These are phyloP conservation scores for Virgularia gustaviana DNA, from an alignment of 92 coral and sea anemone genomes.

Conservation along the genomic window DNA sequence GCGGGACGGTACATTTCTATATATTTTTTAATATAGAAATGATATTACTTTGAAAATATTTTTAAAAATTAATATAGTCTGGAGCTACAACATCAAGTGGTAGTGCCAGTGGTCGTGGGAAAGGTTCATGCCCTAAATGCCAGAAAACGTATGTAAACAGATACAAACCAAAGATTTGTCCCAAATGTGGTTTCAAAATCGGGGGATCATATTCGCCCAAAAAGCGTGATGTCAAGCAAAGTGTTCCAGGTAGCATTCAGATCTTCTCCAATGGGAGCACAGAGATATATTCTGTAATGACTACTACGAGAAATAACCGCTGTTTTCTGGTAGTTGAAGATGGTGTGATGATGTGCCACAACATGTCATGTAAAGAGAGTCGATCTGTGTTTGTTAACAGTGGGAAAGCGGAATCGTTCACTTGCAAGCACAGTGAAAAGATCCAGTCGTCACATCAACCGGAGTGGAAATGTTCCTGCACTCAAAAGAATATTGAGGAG, in stretches of 20 bases:
- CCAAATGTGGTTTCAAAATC: background rate
- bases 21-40: too few relatives aligned
- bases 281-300: constrained; percentile 1
- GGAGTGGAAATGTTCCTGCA: too few relatives aligned
- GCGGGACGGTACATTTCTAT: too few relatives aligned
- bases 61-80: too few relatives aligned
- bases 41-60: too few relatives aligned
- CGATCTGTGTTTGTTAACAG: too few relatives aligned
- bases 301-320: constrained; percentile 14
- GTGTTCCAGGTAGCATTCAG: background rate
- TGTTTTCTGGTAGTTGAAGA: constrained; percentile 13
- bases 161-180: background rate
- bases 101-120: constrained; percentile 4
- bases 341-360: constrained; percentile 1
- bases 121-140: background rate
- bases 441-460: too few relatives aligned
- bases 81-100: constrained; percentile 9
- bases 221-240: background rate
- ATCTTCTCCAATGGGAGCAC: background rate
- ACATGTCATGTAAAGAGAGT: background rate
- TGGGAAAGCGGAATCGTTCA: too few relatives aligned
- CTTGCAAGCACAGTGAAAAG: too few relatives aligned
- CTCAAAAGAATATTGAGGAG: too few relatives aligned
- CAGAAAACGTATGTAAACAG: background rate
- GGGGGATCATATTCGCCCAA: background rate